Conservation (phyloP, 2,888 invertebrate species). For the Ochropleura leucogaster region DNA sequence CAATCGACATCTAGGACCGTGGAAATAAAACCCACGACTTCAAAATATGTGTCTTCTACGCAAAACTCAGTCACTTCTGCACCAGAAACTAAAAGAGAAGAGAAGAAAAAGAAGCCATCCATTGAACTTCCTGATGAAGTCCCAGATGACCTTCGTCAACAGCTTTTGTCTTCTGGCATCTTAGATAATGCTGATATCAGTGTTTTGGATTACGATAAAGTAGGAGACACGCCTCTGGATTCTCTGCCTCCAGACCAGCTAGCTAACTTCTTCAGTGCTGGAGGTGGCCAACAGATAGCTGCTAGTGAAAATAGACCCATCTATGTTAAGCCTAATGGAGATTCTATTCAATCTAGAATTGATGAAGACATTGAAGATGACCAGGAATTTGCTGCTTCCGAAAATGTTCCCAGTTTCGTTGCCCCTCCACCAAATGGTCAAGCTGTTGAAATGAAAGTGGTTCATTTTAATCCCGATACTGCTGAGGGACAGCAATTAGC, state of each 20-base stretch:
- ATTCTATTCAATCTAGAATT: constrained; percentile 87
- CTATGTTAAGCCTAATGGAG: constrained; percentile 92
- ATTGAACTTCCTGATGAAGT: constrained; percentile 95
- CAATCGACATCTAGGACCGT: constrained; percentile 86
- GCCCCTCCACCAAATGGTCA: constrained; percentile 83
- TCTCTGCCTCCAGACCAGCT: constrained; percentile 96
- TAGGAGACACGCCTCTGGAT: constrained; percentile 95
- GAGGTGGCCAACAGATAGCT: constrained; percentile 93
- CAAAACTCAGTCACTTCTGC: constrained; percentile 86
- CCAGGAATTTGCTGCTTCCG: constrained; percentile 90
- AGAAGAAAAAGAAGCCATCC: constrained; percentile 89
- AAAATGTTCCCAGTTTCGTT: constrained; percentile 85
- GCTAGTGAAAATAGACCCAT: constrained; percentile 93
- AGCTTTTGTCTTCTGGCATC: constrained; percentile 95
- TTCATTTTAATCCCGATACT: constrained; percentile 94
- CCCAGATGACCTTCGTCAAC: constrained; percentile 96
- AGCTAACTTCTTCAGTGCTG: constrained; percentile 96
- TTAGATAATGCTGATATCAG: constrained; percentile 97
- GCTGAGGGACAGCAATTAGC: constrained; percentile 93
- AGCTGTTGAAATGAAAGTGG: constrained; percentile 96
- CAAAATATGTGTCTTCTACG: constrained; percentile 87
- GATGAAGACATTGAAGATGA: constrained; percentile 88
- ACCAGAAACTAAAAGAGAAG: constrained; percentile 85
- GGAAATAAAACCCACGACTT: constrained; percentile 88
- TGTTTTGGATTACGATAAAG: constrained; percentile 96